Percentiles rank a stretch among this genome's conserved stretches.
Conservation (phyloP, 2,888 invertebrate genomes). For the Cordilura impudica region DNA sequence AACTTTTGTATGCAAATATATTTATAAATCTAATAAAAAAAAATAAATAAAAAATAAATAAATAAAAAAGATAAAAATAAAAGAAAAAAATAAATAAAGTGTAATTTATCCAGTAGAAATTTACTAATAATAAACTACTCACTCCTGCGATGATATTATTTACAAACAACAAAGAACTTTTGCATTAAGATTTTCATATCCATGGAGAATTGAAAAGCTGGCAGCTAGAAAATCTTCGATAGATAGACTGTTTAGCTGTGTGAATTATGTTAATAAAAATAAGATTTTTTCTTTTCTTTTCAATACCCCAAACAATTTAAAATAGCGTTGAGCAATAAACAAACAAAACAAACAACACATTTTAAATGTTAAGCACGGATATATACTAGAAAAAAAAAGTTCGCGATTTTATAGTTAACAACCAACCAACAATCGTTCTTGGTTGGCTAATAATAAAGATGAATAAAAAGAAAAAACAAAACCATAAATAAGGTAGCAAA, state of each 20-base stretch:
- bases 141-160: no score
- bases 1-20: no score
- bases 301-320: not conserved
- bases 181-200: not conserved
- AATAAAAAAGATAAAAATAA: no score
- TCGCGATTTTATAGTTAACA: not conserved
- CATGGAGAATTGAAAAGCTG: not conserved
- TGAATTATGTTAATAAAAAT: conserved; percentile 26
- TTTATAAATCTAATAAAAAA: no score
- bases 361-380: conserved; percentile 13
- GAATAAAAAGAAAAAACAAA: not conserved
- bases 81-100: no score
- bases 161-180: no score
- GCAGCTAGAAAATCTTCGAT: not conserved
- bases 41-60: no score
- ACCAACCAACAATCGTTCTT: not conserved
- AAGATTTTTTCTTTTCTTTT: not conserved
- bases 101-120: no score
- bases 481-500: not conserved
- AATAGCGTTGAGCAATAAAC: not conserved
- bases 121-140: not conserved
- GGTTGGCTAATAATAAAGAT: not conserved
- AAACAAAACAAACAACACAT: not conserved
- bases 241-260: not conserved
- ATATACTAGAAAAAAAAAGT: not conserved